phyloP scores from a whole-genome alignment of 2,113 vertebrate species.

The Chloebia gouldiae region DNA sequence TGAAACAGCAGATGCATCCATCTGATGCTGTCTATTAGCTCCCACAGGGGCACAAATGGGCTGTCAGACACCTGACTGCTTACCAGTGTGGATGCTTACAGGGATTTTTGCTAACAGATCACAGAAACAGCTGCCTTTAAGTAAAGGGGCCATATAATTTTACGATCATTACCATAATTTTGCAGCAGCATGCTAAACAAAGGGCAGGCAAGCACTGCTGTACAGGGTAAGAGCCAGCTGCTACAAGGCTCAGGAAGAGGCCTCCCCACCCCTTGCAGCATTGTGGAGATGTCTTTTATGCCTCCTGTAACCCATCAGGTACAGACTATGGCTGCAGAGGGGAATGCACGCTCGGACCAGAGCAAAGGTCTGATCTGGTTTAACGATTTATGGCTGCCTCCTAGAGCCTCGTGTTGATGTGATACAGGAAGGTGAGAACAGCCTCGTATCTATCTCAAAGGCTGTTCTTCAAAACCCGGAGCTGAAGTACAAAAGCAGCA shows the following conservation, averaged over 20 bases:
- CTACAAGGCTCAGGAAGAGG: not conserved
- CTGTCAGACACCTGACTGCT: conserved; percentile 1
- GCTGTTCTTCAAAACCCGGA: conserved; percentile 10
- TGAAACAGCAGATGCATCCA: conserved; percentile 17
- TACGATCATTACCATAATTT: conserved; percentile 38
- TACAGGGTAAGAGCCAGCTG: not conserved
- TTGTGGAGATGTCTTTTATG: not conserved
- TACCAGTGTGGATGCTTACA: not conserved
- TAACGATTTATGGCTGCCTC: not conserved
- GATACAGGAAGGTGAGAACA: not conserved
- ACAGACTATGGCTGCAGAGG: not conserved
- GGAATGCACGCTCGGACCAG: rapidly evolving
- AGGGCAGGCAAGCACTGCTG: not conserved
- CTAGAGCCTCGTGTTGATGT: not conserved
- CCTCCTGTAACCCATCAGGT: not conserved
- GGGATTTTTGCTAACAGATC: conserved; percentile 23
- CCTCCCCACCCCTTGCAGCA: not conserved
- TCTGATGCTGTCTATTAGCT: not conserved
- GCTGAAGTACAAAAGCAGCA: conserved; percentile 29
- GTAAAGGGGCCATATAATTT: conserved; percentile 43
- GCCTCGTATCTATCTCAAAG: not conserved
- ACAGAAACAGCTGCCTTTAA: conserved; percentile 52
- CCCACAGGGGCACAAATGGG: not conserved
- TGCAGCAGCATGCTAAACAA: conserved; percentile 6
- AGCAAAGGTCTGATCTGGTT: not conserved